Base-by-base conservation (phyloP, 92 coral and sea anemone genomes). In the Desmophyllum pertusum region DNA sequence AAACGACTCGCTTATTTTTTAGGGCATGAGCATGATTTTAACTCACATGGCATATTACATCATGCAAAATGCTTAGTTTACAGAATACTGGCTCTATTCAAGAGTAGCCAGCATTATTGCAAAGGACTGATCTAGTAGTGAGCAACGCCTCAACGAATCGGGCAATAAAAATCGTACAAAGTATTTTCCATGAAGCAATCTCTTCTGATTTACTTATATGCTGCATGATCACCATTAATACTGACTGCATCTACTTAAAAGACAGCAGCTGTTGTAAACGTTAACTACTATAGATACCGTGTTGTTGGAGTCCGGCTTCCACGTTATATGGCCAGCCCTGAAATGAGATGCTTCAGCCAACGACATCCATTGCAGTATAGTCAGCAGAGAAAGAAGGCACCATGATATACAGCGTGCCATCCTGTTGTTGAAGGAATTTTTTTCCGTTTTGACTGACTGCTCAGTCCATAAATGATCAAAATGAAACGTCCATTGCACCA, bases 311-410 rank as follows among this genome's bases (percentile, higher is more conserved):
- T 30, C 25, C 3, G 78, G 78, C 46, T 15, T 3, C 78, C 78
- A 73, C 6, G 8, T 17, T 30, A 73, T 15, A 19, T 6, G 17
- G 18, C 62, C 78, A 30, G 0, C 2, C 4, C 78, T 61, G 3
- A 73, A 73, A 15, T 73, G 78, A 11, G 78, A 46, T 27, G 78
- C 78, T 42, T 43, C 39, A 7, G 38, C 59, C 38, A 30, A 13
- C 1, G 40, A 70, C 3, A 33, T 48, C 75, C 6, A 39, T n/a
- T 39, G 75, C 50, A 70, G 19, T 21, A 70, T 30, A 25, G 64
- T 41, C 75, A 70, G 15, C 3, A 70, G 31, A 41, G 30, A 38
- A 69, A 69, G 27, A 36, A 25, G 11, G 64, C 15, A 3, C 31
- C 3, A 30, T 57, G 64, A 57, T 9, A 6, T n/a, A 33, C 33